Evolutionary conservation across 2,797 vertebrate species (phyloP).

Genomic region (Liparis tanakae): DNA sequence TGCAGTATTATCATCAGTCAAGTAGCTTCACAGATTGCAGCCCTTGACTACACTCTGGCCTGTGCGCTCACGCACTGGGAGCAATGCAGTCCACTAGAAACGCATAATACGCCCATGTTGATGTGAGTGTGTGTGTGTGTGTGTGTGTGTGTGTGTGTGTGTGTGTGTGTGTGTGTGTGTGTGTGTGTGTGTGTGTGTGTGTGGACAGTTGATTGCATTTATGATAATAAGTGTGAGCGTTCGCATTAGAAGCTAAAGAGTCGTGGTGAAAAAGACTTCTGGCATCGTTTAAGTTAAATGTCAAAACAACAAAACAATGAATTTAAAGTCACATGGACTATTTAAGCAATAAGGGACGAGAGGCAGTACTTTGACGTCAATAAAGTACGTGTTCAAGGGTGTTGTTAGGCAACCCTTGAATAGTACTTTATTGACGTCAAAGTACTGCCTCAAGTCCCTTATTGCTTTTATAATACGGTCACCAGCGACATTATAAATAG

Average conservation of each 20-base stretch:
- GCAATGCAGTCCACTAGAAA: conserved; percentile 7
- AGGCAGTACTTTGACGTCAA: no score
- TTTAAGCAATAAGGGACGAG: no score
- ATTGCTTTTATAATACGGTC: no score
- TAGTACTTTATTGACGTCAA: no score
- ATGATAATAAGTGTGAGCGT: conserved; percentile 18
- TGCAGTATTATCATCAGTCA: conserved; percentile 9
- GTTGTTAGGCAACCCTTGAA: no score
- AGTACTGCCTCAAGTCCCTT: no score
- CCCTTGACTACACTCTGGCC: conserved; percentile 6
- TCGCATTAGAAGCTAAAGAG: conserved; percentile 19
- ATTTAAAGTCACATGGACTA: not conserved
- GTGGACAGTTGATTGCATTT: not conserved
- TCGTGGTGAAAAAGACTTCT: not conserved
- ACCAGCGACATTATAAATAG: no score
- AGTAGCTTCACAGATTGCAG: conserved; percentile 9
- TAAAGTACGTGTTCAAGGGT: no score
- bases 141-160: not conserved
- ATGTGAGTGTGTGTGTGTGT: not conserved
- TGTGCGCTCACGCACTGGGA: conserved; percentile 8
- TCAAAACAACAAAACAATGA: not conserved
- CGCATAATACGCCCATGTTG: not conserved
- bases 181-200: not conserved
- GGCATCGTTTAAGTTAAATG: not conserved
- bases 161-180: not conserved